Evolutionary conservation across 2,888 invertebrate genomes (phyloP), one percentile per base, ranked within the genome.

Genomic region (Chesias legatella): DNA sequence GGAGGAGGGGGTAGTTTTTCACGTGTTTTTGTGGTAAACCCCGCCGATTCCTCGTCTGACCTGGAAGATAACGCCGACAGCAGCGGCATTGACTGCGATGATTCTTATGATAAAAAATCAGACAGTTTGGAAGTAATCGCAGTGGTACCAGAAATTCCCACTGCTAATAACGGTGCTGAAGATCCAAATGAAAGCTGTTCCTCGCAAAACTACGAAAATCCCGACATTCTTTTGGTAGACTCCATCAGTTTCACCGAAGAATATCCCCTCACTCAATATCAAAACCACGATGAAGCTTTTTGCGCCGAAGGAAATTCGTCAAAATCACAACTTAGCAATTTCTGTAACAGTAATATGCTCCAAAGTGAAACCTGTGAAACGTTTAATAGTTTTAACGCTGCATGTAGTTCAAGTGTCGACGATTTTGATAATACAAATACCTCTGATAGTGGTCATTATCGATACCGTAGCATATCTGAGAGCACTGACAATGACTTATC

Each of bases 11-110:
- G 84, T 1, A 69, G 77, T 33, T 93, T 93, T 63, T 91, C 92
- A 22, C 89, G 92, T 38, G 91, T 93, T 9, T 93, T 93, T 64
- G 90, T 93, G 1, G 92, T 93, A 10, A 93, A 93, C 60, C 91
- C 91, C 5, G 82, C 80, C 10, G 89, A 90, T 33, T 91, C 91
- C 5, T 91, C 91, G 1, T 91, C 90, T 0, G 91, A 90, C 35
- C 79, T 90, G 26, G 91, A 91, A 36, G 86, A 90, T 55, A 90
- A 90, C 40, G 91, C 90, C 0, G 90, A 90, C 48, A 88, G 89
- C 49, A 89, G 89, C 40, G 90, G 91, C 27, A 90, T 88, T 32
- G 90, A 92, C 56, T 91, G 91, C 31, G 92, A 92, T 21, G 92
- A 93, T 63, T 90, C 92, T 51, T 92, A 91, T 56, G 85, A 85